phyloP scores from a whole-genome alignment of 2,797 vertebrate species.

The Tauraco hartlaubi region DNA sequence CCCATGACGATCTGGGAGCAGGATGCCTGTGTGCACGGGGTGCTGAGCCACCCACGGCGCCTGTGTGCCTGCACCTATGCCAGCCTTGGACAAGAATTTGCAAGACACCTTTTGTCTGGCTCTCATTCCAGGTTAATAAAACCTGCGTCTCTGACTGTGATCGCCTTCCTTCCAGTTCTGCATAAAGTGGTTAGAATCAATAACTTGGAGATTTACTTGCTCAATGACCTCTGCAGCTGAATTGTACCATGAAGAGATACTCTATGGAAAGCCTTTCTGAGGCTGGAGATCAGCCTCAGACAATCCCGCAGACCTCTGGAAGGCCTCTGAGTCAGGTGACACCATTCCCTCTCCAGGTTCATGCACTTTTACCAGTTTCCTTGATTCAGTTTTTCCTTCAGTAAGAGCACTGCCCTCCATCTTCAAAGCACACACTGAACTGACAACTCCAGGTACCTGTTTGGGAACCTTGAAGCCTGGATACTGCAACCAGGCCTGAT shows the following conservation, averaged over 20 bases:
- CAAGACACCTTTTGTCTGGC: not conserved
- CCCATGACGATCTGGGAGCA: fast-evolving
- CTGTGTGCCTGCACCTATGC: not conserved
- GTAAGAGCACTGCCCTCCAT: not conserved
- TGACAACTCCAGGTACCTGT: not conserved
- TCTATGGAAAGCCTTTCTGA: not conserved
- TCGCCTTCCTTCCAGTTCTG: not conserved
- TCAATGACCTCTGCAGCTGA: not conserved
- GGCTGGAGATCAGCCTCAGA: not conserved
- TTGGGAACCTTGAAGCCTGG: not conserved
- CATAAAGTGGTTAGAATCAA: not conserved
- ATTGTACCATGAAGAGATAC: not conserved
- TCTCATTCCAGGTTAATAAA: not conserved
- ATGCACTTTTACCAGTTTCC: not conserved
- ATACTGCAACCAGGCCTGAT: not conserved
- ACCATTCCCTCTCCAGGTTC: not conserved
- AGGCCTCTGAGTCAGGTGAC: not conserved
- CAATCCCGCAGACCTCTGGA: not conserved
- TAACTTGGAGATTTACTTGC: not conserved
- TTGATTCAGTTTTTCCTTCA: not conserved
- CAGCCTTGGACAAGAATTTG: not conserved
- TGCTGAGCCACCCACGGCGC: not conserved
- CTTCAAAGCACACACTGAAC: not conserved
- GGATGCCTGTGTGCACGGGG: fast-evolving
- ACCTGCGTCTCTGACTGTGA: not conserved